Conservation (phyloP, 2,888 invertebrate species). For the Chamaedrilus cognettii region DNA sequence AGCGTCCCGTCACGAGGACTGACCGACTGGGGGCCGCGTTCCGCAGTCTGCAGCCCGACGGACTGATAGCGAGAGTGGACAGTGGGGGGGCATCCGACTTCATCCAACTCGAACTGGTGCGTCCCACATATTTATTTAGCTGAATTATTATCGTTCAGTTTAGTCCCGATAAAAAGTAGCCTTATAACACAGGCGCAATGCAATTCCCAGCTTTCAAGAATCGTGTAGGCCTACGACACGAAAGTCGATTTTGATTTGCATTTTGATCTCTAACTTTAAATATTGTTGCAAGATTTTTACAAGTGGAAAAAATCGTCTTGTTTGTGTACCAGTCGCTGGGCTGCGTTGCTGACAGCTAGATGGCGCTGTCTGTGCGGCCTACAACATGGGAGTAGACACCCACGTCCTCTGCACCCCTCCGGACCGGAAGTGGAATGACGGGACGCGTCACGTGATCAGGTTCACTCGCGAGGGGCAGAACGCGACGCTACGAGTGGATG, state of each 20-base stretch:
- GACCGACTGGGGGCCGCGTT: conserved; percentile 91
- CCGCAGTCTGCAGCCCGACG: conserved; percentile 77
- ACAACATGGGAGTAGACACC: conserved; percentile 19
- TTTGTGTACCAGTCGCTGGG: no score
- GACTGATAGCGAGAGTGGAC: conserved; percentile 86
- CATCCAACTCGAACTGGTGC: conserved; percentile 91
- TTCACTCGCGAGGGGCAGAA: conserved; percentile 88
- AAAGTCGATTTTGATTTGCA: no score
- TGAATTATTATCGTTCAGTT: no score
- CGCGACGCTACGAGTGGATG: conserved; percentile 88
- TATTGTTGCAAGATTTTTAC: no score
- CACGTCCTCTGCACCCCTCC: conserved; percentile 9
- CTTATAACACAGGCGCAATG: no score
- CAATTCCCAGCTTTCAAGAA: no score
- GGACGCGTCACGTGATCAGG: conserved; percentile 88
- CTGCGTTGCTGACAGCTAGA: conserved; percentile 11
- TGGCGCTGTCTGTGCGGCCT: conserved; percentile 9
- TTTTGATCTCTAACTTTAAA: no score
- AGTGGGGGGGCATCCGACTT: conserved; percentile 90
- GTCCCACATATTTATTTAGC: no score
- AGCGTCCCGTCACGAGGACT: conserved; percentile 83
- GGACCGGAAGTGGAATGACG: conserved; percentile 75
- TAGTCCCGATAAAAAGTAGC: no score
- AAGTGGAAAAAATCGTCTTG: no score
- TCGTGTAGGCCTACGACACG: no score